Evolutionary conservation across 2,113 vertebrate species (phyloP).

Genomic region (Xerus inauris): DNA sequence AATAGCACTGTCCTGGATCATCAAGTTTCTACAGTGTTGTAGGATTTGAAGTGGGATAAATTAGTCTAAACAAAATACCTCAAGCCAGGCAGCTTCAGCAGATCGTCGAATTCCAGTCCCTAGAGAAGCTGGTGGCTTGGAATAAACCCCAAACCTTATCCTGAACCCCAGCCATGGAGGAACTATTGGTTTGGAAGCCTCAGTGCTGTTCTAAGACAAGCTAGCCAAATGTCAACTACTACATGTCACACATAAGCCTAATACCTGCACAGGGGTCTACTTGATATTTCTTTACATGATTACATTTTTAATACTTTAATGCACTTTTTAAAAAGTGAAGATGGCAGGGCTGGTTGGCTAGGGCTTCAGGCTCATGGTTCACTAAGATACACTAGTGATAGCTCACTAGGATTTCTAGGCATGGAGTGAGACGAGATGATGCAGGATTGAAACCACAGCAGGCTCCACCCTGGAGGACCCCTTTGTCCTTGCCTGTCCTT

Average conservation of each 20-base stretch:
- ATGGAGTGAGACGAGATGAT: neutral
- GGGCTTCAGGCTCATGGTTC: no score
- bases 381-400: no score
- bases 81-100: neutral
- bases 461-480: neutral
- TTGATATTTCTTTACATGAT: neutral
- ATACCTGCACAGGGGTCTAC: neutral
- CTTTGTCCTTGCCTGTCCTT: neutral
- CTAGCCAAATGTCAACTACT: neutral
- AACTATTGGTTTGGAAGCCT: neutral
- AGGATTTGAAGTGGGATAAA: neutral
- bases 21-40: neutral
- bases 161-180: neutral
- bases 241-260: accelerated
- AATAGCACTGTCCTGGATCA: neutral
- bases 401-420: neutral
- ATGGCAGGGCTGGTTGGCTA: no score
- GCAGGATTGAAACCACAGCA: neutral
- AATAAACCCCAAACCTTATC: neutral
- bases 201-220: neutral
- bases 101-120: neutral
- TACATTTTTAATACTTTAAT: neutral
- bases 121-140: neutral
- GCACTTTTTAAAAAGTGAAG: neutral
- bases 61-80: neutral